Evolutionary conservation across 2,888 invertebrate species (phyloP).

Genomic region (Branchellion lobata): DNA sequence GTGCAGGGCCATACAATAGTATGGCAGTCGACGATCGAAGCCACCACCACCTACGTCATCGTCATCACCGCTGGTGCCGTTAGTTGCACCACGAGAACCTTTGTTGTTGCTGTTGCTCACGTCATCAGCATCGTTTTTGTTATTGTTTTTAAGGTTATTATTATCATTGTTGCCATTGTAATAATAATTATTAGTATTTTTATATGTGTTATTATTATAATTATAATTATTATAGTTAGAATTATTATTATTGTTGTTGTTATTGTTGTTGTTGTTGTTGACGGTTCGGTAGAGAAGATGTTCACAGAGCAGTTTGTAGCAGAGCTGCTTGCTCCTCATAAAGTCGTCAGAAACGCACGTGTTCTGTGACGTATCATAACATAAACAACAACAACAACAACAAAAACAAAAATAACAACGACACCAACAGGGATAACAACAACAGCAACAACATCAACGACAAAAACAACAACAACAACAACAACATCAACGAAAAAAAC

Average conservation of each 20-base stretch:
- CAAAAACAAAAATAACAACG: too few species aligned
- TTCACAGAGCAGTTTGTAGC: not conserved
- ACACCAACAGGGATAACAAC: too few species aligned
- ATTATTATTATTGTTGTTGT: too few species aligned
- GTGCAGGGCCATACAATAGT: not conserved
- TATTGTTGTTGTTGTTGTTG: too few species aligned
- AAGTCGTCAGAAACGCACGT: not conserved
- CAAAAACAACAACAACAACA: too few species aligned
- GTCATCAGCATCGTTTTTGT: not conserved
- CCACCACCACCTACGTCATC: not conserved
- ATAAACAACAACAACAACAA: too few species aligned
- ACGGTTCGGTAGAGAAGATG: not conserved
- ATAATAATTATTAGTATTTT: not conserved
- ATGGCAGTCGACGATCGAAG: not conserved
- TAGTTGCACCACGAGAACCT: too few species aligned
- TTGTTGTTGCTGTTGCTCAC: not conserved
- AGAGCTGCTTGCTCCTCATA: not conserved
- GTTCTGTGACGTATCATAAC: not conserved
- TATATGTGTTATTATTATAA: too few species aligned
- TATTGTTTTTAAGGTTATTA: not conserved
- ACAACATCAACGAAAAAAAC: too few species aligned
- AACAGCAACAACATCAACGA: too few species aligned
- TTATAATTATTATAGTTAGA: too few species aligned
- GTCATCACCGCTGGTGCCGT: too few species aligned
- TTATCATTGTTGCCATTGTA: not conserved